These are phyloP conservation scores for Sciurus vulgaris DNA, from an alignment of 2,797 vertebrate genomes.

Conservation along the genomic window DNA sequence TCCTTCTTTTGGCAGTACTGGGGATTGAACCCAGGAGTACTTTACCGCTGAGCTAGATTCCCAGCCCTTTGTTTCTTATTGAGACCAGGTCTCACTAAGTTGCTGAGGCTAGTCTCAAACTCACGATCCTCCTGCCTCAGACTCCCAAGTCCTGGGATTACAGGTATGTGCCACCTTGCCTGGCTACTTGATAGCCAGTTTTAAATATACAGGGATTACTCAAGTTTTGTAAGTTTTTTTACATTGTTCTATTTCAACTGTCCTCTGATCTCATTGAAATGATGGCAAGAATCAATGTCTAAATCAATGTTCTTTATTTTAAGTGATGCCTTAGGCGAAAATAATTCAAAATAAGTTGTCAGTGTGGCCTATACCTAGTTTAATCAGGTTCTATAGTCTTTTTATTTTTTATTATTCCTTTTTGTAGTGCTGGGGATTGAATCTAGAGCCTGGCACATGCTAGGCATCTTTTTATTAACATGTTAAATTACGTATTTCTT, in stretches of 20 bases:
- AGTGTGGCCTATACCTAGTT: not conserved
- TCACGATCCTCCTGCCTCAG: no score
- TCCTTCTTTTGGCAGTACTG: no score
- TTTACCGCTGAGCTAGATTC: no score
- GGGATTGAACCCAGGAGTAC: no score
- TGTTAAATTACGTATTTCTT: not conserved
- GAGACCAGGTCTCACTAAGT: no score
- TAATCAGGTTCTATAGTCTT: not conserved
- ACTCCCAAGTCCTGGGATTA: no score
- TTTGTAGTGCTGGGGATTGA: not conserved
- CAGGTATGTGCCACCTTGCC: no score
- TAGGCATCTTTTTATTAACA: not conserved
- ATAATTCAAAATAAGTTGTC: not conserved
- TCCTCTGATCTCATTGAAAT: not conserved
- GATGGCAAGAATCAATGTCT: not conserved
- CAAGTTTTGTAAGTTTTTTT: not conserved
- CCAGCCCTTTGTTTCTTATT: no score
- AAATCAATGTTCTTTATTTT: slow-evolving; percentile 47
- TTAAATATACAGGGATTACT: not conserved
- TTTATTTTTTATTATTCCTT: not conserved
- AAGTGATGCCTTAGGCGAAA: slow-evolving; percentile 20
- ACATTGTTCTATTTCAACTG: not conserved
- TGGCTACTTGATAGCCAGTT: not conserved
- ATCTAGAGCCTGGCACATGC: not conserved
- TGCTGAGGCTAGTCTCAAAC: no score